Conservation (phyloP, 2,113 vertebrate genomes). For the Pedionomus torquatus region DNA sequence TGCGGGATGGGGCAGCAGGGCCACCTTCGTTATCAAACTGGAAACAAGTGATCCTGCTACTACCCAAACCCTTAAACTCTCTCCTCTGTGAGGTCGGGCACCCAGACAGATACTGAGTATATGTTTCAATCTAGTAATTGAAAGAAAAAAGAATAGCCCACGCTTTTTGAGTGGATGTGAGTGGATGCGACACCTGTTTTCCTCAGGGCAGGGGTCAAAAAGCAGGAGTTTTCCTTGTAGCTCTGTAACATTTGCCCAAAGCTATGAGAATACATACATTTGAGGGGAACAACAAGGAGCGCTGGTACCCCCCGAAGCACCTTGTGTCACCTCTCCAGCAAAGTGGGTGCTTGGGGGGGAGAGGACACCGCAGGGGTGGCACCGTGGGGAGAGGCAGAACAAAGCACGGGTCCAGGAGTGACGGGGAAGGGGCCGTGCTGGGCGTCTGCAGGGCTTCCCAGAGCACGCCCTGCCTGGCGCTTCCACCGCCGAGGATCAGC, state of each 20-base stretch:
- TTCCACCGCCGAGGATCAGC: accelerated
- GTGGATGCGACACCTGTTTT: not conserved
- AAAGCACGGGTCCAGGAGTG: accelerated
- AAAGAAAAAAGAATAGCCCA: not conserved
- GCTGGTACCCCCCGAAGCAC: not conserved
- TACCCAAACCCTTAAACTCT: not conserved
- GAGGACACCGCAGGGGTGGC: not conserved
- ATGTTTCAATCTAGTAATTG: not conserved
- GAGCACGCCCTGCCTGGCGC: accelerated
- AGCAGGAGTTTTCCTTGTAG: not conserved
- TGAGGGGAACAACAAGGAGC: not conserved
- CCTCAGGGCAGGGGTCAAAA: not conserved
- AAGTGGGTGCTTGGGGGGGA: not conserved
- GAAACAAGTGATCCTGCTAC: not conserved
- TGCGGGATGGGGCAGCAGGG: not conserved
- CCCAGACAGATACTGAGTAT: not conserved
- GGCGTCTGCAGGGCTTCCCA: accelerated
- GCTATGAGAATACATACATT: accelerated
- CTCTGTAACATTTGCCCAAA: not conserved
- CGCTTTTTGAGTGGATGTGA: not conserved
- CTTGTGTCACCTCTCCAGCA: not conserved
- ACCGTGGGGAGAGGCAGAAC: accelerated
- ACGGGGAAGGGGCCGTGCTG: not conserved
- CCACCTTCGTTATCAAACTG: not conserved
- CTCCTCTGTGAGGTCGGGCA: not conserved